phyloP scores from a whole-genome alignment of 2,797 vertebrate species.

The Ibycter americanus region DNA sequence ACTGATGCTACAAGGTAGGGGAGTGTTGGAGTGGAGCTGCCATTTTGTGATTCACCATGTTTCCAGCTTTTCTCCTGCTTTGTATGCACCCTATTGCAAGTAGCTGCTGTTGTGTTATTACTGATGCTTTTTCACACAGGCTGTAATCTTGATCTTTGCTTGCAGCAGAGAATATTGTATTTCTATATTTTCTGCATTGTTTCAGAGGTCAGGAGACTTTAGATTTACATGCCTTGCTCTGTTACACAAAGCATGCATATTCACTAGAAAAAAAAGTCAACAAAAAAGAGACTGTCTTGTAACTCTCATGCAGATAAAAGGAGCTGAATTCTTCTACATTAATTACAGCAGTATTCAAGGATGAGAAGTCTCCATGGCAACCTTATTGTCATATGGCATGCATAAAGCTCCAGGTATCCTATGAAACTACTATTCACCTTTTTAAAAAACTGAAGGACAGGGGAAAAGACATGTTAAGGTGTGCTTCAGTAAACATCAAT shows the following conservation, averaged over 20 bases:
- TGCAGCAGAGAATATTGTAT: not conserved
- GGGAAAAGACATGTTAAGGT: not conserved
- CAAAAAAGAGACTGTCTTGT: not conserved
- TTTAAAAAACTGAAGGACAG: not conserved
- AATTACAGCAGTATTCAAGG: constrained; percentile 60
- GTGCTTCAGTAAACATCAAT: not conserved
- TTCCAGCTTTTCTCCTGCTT: not conserved
- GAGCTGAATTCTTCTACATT: constrained; percentile 52
- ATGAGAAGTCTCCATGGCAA: constrained; percentile 70
- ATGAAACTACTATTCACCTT: constrained; percentile 9
- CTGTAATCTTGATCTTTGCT: not conserved
- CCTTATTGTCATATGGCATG: constrained; percentile 52
- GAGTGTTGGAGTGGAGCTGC: not conserved
- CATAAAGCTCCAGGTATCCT: not conserved
- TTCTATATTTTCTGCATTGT: not conserved
- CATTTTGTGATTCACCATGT: not conserved
- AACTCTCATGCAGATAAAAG: constrained; percentile 44
- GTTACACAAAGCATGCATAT: not conserved
- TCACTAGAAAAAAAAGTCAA: not conserved
- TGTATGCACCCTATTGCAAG: not conserved
- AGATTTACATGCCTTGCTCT: not conserved
- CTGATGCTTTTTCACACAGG: not conserved
- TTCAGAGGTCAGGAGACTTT: not conserved
- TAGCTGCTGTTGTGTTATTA: not conserved
- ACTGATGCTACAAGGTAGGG: not conserved